Evolutionary conservation across 2,888 invertebrate genomes (phyloP).

Genomic region (Folsomia candida): DNA sequence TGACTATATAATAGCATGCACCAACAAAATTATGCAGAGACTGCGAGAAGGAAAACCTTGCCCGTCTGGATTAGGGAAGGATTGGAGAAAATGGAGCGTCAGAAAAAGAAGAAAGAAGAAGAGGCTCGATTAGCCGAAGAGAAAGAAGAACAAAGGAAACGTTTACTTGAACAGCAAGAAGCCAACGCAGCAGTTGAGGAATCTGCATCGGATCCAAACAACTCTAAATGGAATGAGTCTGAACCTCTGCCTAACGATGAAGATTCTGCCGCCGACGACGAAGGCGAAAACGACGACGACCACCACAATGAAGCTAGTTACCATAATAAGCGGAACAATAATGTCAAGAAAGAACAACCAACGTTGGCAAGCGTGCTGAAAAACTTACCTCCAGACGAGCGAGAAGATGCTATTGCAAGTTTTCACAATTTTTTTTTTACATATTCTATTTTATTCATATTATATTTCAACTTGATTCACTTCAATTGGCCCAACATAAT

Average conservation of each 20-base stretch:
- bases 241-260: not conserved
- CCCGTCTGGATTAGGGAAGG: conserved; percentile 99
- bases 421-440: not conserved
- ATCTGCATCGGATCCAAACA: not conserved
- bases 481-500: not conserved
- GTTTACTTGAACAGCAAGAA: conserved; percentile 21
- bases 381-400: conserved; percentile 26
- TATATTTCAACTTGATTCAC: not conserved
- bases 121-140: conserved; percentile 68
- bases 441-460: not conserved
- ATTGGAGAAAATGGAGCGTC: conserved; percentile 94
- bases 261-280: not conserved
- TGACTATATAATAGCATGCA: no score
- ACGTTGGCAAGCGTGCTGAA: conserved; percentile 12
- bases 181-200: conserved; percentile 28
- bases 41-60: conserved; percentile 80
- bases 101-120: conserved; percentile 83
- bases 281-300: conserved; percentile 20
- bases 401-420: conserved; percentile 24
- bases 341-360: not conserved
- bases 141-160: conserved; percentile 58
- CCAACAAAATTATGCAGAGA: conserved; percentile 68
- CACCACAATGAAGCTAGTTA: no score
- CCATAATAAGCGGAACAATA: not conserved
- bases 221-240: conserved; percentile 26